A percentile compares a stretch with the other conserved stretches of the same genome.
Conservation (phyloP, 2,113 vertebrate genomes). For the Dromiciops gliroides region DNA sequence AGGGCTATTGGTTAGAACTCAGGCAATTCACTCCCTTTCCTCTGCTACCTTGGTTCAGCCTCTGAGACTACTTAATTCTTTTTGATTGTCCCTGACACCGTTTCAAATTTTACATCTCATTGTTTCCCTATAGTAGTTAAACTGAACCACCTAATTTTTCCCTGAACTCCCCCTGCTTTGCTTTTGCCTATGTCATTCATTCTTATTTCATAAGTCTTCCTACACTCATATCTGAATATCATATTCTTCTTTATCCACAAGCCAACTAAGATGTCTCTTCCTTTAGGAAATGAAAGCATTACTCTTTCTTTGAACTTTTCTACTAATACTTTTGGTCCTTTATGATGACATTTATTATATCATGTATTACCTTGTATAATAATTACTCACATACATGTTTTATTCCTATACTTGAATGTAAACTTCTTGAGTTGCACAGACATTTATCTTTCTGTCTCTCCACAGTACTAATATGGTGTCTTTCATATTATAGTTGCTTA, state of each 20-base stretch:
- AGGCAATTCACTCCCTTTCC: too few relatives aligned
- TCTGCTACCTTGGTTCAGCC: too few relatives aligned
- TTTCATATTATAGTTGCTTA: background rate
- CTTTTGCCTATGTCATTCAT: background rate
- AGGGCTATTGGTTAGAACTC: too few relatives aligned
- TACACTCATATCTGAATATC: background rate
- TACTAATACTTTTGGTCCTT: background rate
- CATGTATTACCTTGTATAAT: background rate
- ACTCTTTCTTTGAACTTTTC: background rate
- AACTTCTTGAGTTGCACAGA: background rate
- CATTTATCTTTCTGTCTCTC: background rate
- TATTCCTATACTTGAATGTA: background rate
- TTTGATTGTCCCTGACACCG: background rate
- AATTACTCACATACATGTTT: background rate
- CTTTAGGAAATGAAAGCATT: background rate
- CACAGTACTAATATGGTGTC: background rate
- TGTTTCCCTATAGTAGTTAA: background rate
- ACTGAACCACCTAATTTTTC: background rate
- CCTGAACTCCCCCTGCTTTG: background rate
- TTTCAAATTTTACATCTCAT: background rate
- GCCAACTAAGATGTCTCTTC: background rate
- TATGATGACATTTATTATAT: background rate
- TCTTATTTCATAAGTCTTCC: background rate
- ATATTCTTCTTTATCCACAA: background rate
- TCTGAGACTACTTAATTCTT: background rate